Evolutionary conservation across 2,797 vertebrate genomes (phyloP), one percentile per base, ranked within the genome.

Genomic region (Eulemur albifrons): DNA sequence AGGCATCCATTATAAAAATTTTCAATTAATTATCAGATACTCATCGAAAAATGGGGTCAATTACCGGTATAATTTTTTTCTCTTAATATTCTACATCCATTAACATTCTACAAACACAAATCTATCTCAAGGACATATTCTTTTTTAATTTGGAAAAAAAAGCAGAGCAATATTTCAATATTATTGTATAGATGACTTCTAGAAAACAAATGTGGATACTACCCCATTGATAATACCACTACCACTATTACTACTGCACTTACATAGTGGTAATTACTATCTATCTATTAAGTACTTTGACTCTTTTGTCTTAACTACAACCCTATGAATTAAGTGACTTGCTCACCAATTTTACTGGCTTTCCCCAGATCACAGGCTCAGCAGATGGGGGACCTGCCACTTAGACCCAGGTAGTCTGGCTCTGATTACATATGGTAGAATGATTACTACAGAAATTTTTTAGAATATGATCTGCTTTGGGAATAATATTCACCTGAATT

Each of bases 1-100:
- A 84, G 20, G 1, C 72, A 70, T 50, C 45, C 52, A 90, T 76
- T 90, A 94, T 63, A 59, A 52, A 88, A 54, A 40, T 21, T 82
- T 63, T 95, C 52, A 76, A 84, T 82, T 90, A 93, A 90, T 70
- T 38, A 73, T 76, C 63, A 84, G 11, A 48, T 70, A 87, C 12
- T 84, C 45, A 82, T 32, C 81, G 45, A 90, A 92, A 83, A 72
- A 93, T 75, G 54, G 65, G n/a, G 32, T 65, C 48, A 61, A 70
- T 90, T 95, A 88, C 18, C 95, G 20, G 23, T 57, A 50, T 72
- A 67, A 76, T 94, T 85, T 73, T 63, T 87, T 79, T 84, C 67
- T 77, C 90, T 94, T 88, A 89, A 81, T 88, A 97, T 90, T 96
- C 87, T 85, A 69, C 0, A 88, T 69, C n/a, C 35, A 81, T 81